A percentile compares a stretch with the other conserved stretches of the same genome.
phyloP scores from a whole-genome alignment of 2,797 vertebrate genomes.

The Parauchenoglanis ngamensis region DNA sequence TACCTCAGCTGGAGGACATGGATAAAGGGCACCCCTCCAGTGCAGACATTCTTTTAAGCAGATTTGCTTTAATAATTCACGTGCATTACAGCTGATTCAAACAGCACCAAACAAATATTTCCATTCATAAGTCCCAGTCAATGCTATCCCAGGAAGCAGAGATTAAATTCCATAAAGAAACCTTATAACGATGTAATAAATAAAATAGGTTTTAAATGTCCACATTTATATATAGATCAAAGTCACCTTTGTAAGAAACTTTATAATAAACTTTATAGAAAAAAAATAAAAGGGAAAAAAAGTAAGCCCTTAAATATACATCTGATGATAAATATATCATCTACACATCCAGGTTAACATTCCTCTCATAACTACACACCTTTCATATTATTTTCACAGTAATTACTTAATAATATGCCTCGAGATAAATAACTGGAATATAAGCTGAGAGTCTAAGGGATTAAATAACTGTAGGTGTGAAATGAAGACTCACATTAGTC shows the following conservation, averaged over 20 bases:
- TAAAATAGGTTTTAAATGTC: background rate
- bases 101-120: slow-evolving; percentile 19
- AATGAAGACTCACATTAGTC: background rate
- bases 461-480: background rate
- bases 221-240: background rate
- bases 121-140: background rate
- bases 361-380: background rate
- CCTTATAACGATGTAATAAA: background rate
- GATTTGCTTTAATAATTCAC: slow-evolving; percentile 53
- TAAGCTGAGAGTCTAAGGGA: background rate
- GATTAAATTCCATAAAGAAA: background rate
- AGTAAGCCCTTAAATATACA: background rate
- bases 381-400: background rate
- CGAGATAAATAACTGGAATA: background rate
- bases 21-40: slow-evolving; percentile 46
- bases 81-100: slow-evolving; percentile 36
- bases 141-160: background rate
- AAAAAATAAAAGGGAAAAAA: rapidly evolving
- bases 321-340: background rate
- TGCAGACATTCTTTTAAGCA: slow-evolving; percentile 47
- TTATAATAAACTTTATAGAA: background rate
- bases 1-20: slow-evolving; percentile 50
- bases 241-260: background rate
- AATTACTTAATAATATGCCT: background rate
- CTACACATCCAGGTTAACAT: background rate